Evolutionary conservation across 2,113 vertebrate genomes (phyloP), one percentile per base, ranked within the genome.

Genomic region (Rhizomys pruinosus): DNA sequence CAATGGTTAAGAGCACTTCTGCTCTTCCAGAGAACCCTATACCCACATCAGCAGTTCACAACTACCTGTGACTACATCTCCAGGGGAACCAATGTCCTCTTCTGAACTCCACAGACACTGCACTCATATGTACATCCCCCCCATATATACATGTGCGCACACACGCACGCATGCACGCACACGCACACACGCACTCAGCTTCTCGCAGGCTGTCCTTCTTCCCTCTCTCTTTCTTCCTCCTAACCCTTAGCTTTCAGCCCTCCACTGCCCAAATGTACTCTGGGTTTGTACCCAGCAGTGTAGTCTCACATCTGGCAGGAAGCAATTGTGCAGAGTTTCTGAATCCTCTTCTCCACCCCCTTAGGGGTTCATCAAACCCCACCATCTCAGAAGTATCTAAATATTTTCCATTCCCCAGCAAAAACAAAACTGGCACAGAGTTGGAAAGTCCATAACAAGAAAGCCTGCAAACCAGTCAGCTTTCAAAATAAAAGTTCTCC

Each of bases 261-360:
- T 47, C 68, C 69, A 61, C 80, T 93, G 84, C 76, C 92, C 68
- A 85, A 94, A 66, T 61, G 37, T 61, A 39, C 85, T 93, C 91
- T 80, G 42, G 55, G 63, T 96, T 91, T 84, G 37, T 87, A 78
- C 77, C 77, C 84, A 95, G 92, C 84, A 94, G 84, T 94, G 93
- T 85, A 84, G 77, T 94, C 94, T 88, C 94, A 95, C 93, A 97
- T 96, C 96, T 97, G 96, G 92, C 63, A 92, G 73, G 94, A 95
- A 96, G 84, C 74, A 61, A 82, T 93, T 92, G 92, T 81, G 59
- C 88, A 86, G 91, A 94, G 69, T 95, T 90, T 93, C 89, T 92
- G 92, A 94, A 79, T 96, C 74, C 77, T 96, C 86, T 47, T 90
- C 90, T 90, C 88, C 37, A 74, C 64, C 82, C 82, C 69, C 59